Conservation (phyloP, 2,797 vertebrate genomes). For the Rhinatrema bivittatum region DNA sequence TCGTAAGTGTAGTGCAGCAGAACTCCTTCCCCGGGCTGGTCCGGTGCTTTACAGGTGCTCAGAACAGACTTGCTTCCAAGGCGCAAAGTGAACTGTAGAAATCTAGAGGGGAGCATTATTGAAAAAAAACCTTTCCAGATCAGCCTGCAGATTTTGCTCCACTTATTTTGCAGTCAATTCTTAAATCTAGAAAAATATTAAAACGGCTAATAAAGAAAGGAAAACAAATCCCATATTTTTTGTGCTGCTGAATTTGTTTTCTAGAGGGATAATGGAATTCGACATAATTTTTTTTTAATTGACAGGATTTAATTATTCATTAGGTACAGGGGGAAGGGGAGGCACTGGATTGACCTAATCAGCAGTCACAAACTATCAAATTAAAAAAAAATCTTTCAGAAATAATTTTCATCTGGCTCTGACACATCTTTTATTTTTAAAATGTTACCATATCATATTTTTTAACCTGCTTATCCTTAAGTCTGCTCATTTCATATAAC, state of each 20-base stretch:
- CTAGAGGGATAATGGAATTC: constrained; percentile 18
- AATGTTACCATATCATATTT: constrained; percentile 51
- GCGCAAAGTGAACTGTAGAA: constrained; percentile 90
- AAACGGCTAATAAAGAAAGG: too few species aligned
- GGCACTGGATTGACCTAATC: constrained; percentile 52
- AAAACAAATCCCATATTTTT: constrained; percentile 5
- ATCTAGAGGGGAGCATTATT: constrained; percentile 56
- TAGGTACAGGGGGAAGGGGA: constrained; percentile 41
- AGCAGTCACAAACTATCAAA: constrained; percentile 61
- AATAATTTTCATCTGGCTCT: constrained; percentile 56
- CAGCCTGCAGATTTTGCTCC: too few species aligned
- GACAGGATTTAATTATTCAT: constrained; percentile 67
- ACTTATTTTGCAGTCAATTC: too few species aligned
- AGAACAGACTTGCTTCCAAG: constrained; percentile 89
- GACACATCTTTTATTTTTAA: constrained; percentile 49
- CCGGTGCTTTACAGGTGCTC: constrained; percentile 89
- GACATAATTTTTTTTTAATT: neutral
- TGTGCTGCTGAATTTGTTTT: constrained; percentile 12
- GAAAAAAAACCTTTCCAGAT: too few species aligned
- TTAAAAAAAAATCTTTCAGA: constrained; percentile 63
- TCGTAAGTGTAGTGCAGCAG: constrained; percentile 90
- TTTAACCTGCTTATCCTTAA: too few species aligned
- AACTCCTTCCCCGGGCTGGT: constrained; percentile 92
- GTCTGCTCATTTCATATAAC: too few species aligned
- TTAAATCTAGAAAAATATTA: too few species aligned